Base-by-base conservation (phyloP, 1,140 invertebrate genomes). In the Drosophila takahashii region DNA sequence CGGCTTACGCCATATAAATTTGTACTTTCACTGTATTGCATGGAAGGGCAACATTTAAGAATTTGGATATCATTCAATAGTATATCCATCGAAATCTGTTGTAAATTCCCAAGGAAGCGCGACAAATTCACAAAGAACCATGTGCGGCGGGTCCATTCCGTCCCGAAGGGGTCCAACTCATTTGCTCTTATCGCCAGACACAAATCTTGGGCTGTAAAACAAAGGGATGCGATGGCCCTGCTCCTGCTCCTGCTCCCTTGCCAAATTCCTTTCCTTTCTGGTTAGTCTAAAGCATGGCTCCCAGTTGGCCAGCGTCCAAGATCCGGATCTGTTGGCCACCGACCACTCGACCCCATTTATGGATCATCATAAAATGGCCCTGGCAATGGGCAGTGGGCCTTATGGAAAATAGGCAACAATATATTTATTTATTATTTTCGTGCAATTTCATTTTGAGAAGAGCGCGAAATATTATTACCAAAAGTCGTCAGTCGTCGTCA, bases 371-470 rank as follows among this genome's bases (percentile, higher is more conserved):
- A 84, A 84, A 84, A 79, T 44, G 52, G 29, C 53, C 18, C 22
- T 27, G 36, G 16, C 41, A 22, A 3, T 15, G 58, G 52, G 61
- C 41, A 22, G 22, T 15, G 58, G 52, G 61, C 47, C 80, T 70
- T 76, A 75, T 81, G 60, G 58, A 77, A 76, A 79, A 67, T 79
- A 79, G 60, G 70, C 77, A 69, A 54, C 56, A 74, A 74, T 79
- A 61, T 83, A 85, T 84, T 79, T 84, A 85, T 79, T 76, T 84
- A 85, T 79, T 76, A 80, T 85, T 85, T 67, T 77, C 37, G 78
- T 84, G 66, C 60, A 85, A 84, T 77, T 79, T 76, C 60, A 71
- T 79, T 79, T 77, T 53, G 15, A n/a, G 15, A 16, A 44, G 16
- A 53, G 56, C 50, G 56, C 61, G 41, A 62, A 69, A 69, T 69